Evolutionary conservation across 2,797 vertebrate species (phyloP).

Genomic region (Pangasius krempfi): DNA sequence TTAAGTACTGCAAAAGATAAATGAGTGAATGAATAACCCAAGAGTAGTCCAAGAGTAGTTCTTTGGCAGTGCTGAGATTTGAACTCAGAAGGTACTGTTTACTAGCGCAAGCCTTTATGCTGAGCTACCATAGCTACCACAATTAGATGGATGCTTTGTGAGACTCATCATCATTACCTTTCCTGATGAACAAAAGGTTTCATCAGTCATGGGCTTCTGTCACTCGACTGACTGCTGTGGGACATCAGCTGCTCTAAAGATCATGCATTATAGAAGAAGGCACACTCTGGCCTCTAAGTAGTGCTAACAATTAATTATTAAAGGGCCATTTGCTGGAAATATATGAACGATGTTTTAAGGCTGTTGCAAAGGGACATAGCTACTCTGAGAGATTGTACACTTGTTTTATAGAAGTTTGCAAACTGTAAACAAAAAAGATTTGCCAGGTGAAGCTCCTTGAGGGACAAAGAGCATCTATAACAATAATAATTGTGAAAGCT

Average conservation of each 20-base stretch:
- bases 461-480: slow-evolving; percentile 20
- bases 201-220: slow-evolving; percentile 42
- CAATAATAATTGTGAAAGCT: slow-evolving; percentile 7
- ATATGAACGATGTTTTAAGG: slow-evolving; percentile 57
- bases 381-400: slow-evolving; percentile 31
- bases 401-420: slow-evolving; percentile 38
- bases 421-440: slow-evolving; percentile 39
- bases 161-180: not conserved
- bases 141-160: not conserved
- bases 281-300: slow-evolving; percentile 72
- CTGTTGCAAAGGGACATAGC: slow-evolving; percentile 50
- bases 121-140: not conserved
- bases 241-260: slow-evolving; percentile 69
- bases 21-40: not conserved
- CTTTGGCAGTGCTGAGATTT: not conserved
- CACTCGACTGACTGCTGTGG: slow-evolving; percentile 60
- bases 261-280: slow-evolving; percentile 74
- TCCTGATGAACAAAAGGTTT: slow-evolving; percentile 10
- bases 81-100: not conserved
- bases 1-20: not conserved
- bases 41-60: not conserved
- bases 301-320: slow-evolving; percentile 70
- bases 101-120: not conserved
- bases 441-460: slow-evolving; percentile 17
- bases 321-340: slow-evolving; percentile 66